These are phyloP conservation scores for Premnoplex brunnescens DNA, from an alignment of 2,797 vertebrate genomes.

Conservation along the genomic window DNA sequence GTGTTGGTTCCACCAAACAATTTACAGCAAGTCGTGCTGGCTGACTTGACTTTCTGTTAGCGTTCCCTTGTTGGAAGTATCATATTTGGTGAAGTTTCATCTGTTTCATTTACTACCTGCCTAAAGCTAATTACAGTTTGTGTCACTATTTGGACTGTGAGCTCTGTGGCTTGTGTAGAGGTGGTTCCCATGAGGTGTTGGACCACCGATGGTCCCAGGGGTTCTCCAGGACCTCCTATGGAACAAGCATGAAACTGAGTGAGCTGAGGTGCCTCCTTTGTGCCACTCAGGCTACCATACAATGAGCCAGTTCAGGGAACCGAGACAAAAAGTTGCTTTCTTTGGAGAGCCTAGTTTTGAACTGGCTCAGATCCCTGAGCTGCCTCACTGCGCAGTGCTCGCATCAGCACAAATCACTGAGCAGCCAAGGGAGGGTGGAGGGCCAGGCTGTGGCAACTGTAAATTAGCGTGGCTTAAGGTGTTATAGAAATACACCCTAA, in stretches of 20 bases:
- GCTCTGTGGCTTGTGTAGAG: background rate
- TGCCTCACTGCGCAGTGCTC: background rate
- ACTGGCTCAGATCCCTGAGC: constrained; percentile 19
- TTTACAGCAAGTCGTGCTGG: background rate
- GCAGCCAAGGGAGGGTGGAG: background rate
- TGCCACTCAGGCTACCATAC: background rate
- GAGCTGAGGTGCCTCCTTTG: background rate
- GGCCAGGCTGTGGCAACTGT: background rate
- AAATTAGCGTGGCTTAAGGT: background rate
- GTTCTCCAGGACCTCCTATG: background rate
- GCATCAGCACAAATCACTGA: background rate
- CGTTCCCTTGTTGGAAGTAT: background rate
- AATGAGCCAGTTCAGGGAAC: constrained; percentile 29
- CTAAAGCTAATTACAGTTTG: background rate
- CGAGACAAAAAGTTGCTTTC: constrained; percentile 31
- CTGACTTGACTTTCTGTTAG: background rate
- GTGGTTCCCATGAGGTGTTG: background rate
- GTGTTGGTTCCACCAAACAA: background rate
- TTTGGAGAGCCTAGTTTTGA: constrained; percentile 1
- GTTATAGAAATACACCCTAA: background rate
- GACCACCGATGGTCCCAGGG: background rate
- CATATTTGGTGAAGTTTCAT: background rate
- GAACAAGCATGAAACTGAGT: background rate
- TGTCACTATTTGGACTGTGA: background rate
- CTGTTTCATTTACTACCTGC: background rate